Base-by-base conservation (phyloP, 2,888 invertebrate species). In the Frankliniella intonsa region DNA sequence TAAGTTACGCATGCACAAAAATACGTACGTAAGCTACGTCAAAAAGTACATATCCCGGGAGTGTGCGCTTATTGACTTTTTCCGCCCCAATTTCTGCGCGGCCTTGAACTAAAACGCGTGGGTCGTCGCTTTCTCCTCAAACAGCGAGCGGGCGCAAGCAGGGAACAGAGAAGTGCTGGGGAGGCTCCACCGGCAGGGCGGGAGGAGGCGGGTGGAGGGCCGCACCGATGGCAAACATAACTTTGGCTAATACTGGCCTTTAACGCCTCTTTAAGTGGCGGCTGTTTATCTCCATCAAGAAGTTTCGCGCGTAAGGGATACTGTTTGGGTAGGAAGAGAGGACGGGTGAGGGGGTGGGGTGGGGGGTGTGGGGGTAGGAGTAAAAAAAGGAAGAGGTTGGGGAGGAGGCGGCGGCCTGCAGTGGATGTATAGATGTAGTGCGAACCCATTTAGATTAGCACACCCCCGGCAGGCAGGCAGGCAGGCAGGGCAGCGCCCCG, bases 241-340 rank as follows among this genome's bases (percentile, higher is more conserved):
- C 62, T 62, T 62, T 62, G 7, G n/a, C n/a, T 62, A 62, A 62
- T 62, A 62, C 62, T 62, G 62, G 19, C 62, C 62, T 62, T 62
- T 62, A 62, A 62, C 62, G 62, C 62, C n/a, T 62, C 62, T 62
- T n/a, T 17, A n/a, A 62, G 62, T 19, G 62, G 62, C 62, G 62
- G 62, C n/a, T 62, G 62, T 62, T 62, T 62, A 62, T 62, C 62
- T 62, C 62, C 62, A 62, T 62, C 62, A 62, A 62, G n/a, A 62
- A 62, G 19, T 62, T 62, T 62, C 14, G 38, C 62, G 62, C 62
- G 17, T n/a, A 62, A 62, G 17, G 62, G 19, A 19, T 10, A 19
- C 19, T 62, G n/a, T 62, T 14, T 62, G 7, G 62, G 19, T 62
- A n/a, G 62, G 62, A 14, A 17, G 14, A 62, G 17, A 62, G 17